Evolutionary conservation across 64 coral and sea anemone species (phyloP), one percentile per base, ranked within the genome.

Genomic region (Pocillopora verrucosa): DNA sequence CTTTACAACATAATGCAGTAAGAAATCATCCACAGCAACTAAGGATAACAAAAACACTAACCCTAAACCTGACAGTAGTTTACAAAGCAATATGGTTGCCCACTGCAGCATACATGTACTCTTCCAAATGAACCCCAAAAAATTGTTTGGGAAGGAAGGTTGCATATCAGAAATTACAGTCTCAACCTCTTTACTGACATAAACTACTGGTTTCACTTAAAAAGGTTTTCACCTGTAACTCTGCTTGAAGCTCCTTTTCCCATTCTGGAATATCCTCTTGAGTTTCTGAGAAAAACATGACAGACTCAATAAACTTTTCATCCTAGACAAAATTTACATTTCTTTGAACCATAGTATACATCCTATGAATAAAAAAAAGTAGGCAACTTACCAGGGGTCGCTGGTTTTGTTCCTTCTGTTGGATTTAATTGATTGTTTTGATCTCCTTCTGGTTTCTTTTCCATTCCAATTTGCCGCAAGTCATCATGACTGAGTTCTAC

Each of bases 401-500:
- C 22, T 56, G 63, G 22, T 70, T 70, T 70, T 70, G 12, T 72
- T 16, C 45, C 82, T 72, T 85, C 41, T 68, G 38, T 85, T 57
- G 65, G 64, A 59, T 93, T 93, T 45, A 79, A 78, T 56, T 88
- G 72, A 65, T 10, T 10, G 13, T 22, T 45, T 79, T 64, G 72
- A 86, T 74, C 81, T 68, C 37, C 85, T 10, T 89, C 90, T 30
- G 65, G 22, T 9, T 67, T 60, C 35, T 58, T 88, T 22, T 98
- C 91, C 12, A 99, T 80, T 91, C 97, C 97, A 87, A 99, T 99
- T 74, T 99, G 97, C 58, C 82, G 84, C 13, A 99, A 75, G 36
- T 99, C 97, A 76, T 99, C 97, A 84, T 77, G 88, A 76, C 97
- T 98, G 15, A 98, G 90, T 73, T 95, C 96, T 98, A 86, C 11